These are phyloP conservation scores for Hedya salicella DNA, from an alignment of 2,888 invertebrate genomes.

Conservation along the genomic window DNA sequence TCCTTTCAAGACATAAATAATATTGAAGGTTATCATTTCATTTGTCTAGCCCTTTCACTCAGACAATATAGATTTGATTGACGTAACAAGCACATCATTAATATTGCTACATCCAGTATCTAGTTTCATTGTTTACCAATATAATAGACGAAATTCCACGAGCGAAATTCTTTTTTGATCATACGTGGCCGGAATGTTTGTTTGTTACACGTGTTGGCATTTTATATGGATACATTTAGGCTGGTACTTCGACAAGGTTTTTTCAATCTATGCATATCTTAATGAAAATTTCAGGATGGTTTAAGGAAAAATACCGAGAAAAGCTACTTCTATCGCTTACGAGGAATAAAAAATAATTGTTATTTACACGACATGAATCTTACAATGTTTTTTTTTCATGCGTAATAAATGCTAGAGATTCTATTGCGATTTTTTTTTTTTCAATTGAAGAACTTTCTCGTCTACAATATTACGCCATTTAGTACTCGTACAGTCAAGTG, in stretches of 20 bases:
- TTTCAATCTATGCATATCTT: neutral
- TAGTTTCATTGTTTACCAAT: conserved; percentile 30
- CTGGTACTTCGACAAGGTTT: neutral
- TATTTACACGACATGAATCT: no score
- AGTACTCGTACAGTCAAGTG: neutral
- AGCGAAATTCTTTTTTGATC: neutral
- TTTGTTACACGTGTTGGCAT: conserved; percentile 13
- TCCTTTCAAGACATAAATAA: neutral
- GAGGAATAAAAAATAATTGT: no score
- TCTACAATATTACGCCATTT: neutral
- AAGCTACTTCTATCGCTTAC: no score
- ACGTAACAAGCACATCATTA: conserved; percentile 22
- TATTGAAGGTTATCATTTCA: neutral
- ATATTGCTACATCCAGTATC: conserved; percentile 7
- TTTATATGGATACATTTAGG: conserved; percentile 1
- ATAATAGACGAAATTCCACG: conserved; percentile 18
- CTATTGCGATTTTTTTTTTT: no score
- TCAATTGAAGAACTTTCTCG: neutral
- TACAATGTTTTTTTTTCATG: no score
- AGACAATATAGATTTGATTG: conserved; percentile 27
- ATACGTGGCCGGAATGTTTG: conserved; percentile 21
- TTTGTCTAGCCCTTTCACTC: conserved; percentile 21
- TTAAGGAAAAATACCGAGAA: neutral
- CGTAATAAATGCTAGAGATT: no score
- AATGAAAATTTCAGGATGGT: neutral